Base-by-base conservation (phyloP, 2,797 vertebrate species). In the Amblyopsis hoosieri region DNA sequence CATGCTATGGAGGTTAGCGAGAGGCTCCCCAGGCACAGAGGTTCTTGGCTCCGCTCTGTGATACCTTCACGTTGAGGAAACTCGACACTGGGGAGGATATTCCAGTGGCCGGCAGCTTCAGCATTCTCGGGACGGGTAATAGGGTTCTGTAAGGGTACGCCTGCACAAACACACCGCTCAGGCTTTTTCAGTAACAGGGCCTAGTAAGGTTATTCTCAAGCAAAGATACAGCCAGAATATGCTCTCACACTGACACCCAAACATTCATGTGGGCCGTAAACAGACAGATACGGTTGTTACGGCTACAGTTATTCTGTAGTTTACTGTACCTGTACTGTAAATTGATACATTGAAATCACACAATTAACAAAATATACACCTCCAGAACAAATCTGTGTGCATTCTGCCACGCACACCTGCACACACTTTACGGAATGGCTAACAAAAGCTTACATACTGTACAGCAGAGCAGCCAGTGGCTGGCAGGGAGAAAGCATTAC, bases 401-500 rank as follows among this genome's bases (percentile, higher is more conserved):
- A 50, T 50, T 23, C 15, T n/a, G 17, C 47, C 19, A 42, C 64
- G 37, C n/a, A 5, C 12, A 37, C 42, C 45, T 55, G 9, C 15
- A 47, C 52, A 29, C 52, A 19, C 60, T 23, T 54, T 54, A 56
- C 52, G 59, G 63, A 46, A 59, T 64, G 63, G 19, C 79, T 69
- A 76, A 82, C 69, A 72, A 81, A 75, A 66, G 59, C 69, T 79
- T 68, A 66, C 55, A 68, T 75, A 23, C 23, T 23, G 23, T 3
- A 23, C 23, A 73, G 62, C 76, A 63, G 78, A 78, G 69, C 33
- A 12, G 71, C 81, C 70, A 71, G 64, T 46, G 66, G 87, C 81
- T 85, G 88, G 86, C 83, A 79, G 81, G 69, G 76, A 80, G 87
- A 89, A 89, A 80, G 80, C 80, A 86, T 88, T 88, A 87, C 88